These are phyloP conservation scores for Hesperia comma DNA, from an alignment of 2,888 invertebrate species.

Conservation along the genomic window DNA sequence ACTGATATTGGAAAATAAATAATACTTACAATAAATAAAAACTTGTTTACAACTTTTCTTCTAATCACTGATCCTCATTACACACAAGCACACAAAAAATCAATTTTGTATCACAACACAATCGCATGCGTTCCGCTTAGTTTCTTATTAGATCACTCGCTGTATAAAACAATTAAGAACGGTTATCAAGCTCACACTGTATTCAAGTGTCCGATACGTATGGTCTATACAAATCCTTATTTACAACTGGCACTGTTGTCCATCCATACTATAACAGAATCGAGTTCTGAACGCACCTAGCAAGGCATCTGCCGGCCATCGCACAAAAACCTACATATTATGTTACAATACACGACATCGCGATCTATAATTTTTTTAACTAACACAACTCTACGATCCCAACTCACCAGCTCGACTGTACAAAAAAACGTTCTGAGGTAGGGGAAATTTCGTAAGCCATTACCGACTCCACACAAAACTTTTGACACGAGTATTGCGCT, in stretches of 20 bases:
- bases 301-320: constrained; percentile 70
- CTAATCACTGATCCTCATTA: constrained; percentile 61
- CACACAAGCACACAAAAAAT: constrained; percentile 70
- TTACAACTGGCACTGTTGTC: constrained; percentile 83
- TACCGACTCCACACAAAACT: constrained; percentile 79
- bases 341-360: constrained; percentile 67
- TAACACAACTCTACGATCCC: constrained; percentile 79
- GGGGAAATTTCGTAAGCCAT: constrained; percentile 84
- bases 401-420: constrained; percentile 76
- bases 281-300: constrained; percentile 72
- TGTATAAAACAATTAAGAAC: constrained; percentile 51
- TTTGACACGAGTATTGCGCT: constrained; percentile 84
- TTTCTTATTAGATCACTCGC: constrained; percentile 71
- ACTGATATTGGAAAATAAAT: constrained; percentile 30
- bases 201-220: constrained; percentile 78
- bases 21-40: constrained; percentile 68
- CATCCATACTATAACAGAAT: constrained; percentile 73
- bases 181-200: constrained; percentile 61
- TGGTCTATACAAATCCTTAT: constrained; percentile 83
- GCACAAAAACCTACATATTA: constrained; percentile 66
- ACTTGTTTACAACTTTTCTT: constrained; percentile 59
- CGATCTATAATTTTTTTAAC: constrained; percentile 68
- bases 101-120: constrained; percentile 67
- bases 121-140: constrained; percentile 61
- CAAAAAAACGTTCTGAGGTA: constrained; percentile 79